Percentiles rank a stretch among this genome's conserved stretches.
phyloP scores from a whole-genome alignment of 2,797 vertebrate genomes.

The Micromesistius poutassou region DNA sequence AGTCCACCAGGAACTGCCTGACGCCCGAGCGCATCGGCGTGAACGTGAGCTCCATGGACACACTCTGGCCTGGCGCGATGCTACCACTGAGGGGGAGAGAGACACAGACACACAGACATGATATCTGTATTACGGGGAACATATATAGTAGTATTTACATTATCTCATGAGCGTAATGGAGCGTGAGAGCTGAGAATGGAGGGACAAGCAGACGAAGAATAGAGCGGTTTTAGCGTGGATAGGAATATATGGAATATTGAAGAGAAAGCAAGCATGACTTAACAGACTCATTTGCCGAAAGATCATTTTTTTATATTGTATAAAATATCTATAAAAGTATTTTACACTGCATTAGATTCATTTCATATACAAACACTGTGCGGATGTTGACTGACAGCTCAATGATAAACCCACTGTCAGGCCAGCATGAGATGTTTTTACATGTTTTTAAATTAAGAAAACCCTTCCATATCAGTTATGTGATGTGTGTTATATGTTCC shows the following conservation, averaged over 20 bases:
- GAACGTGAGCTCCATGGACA: slow-evolving; percentile 61
- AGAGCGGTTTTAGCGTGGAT: too few species aligned
- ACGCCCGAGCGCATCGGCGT: slow-evolving; percentile 62
- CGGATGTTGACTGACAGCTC: background rate
- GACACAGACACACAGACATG: too few species aligned
- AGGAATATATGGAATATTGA: background rate
- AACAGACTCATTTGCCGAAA: background rate
- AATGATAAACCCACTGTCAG: background rate
- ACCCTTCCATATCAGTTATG: background rate
- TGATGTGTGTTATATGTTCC: too few species aligned
- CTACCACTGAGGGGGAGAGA: slow-evolving; percentile 45
- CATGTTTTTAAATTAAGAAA: background rate
- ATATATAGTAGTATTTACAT: background rate
- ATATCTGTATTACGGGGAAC: background rate
- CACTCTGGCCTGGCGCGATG: slow-evolving; percentile 63
- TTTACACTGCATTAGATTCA: background rate
- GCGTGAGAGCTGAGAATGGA: background rate
- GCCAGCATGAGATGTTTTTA: background rate
- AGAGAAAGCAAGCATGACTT: background rate
- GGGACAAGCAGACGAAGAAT: background rate
- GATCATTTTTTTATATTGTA: background rate
- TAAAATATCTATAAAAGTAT: background rate
- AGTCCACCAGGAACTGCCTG: slow-evolving; percentile 75
- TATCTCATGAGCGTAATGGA: background rate
- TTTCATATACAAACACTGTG: background rate